Conservation (phyloP, 2,797 vertebrate species). For the Poeciliopsis gracilis region DNA sequence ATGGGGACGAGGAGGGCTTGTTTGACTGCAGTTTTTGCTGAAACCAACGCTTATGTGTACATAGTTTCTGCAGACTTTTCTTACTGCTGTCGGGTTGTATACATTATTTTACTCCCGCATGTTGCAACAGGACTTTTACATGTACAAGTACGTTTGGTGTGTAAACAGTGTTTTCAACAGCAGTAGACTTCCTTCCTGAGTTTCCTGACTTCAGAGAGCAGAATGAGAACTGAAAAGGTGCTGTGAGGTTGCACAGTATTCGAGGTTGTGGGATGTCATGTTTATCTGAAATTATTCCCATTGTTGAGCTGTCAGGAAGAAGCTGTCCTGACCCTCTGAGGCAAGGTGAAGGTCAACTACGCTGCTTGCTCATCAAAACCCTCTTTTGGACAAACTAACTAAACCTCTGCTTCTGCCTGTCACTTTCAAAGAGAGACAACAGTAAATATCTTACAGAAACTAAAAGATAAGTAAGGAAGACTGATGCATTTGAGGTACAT, state of each 20-base stretch:
- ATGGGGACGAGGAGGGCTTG: conserved; percentile 19
- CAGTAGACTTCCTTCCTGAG: conserved; percentile 21
- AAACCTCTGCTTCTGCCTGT: conserved; percentile 15
- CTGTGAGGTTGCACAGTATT: not conserved
- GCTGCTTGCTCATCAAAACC: conserved; percentile 28
- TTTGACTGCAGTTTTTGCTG: conserved; percentile 21
- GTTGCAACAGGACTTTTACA: conserved; percentile 22
- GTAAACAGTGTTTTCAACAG: conserved; percentile 9
- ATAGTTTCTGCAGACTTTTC: conserved; percentile 7
- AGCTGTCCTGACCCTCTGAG: conserved; percentile 26
- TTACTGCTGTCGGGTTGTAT: conserved; percentile 11
- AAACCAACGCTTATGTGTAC: conserved; percentile 22
- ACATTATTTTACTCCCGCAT: not conserved
- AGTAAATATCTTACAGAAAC: conserved; percentile 9
- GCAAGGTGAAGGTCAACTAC: conserved; percentile 22
- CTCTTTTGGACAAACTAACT: not conserved
- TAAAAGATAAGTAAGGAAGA: conserved; percentile 5
- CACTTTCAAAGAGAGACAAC: conserved; percentile 11
- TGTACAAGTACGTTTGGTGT: not conserved
- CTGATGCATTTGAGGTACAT: conserved; percentile 19
- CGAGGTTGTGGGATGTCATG: conserved; percentile 6
- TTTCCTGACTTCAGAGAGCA: conserved; percentile 39
- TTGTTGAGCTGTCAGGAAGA: conserved; percentile 37
- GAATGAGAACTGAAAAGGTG: not conserved
- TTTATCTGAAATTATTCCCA: conserved; percentile 34